Conservation (phyloP, 1,140 invertebrate genomes). For the Bombus difficillimus region DNA sequence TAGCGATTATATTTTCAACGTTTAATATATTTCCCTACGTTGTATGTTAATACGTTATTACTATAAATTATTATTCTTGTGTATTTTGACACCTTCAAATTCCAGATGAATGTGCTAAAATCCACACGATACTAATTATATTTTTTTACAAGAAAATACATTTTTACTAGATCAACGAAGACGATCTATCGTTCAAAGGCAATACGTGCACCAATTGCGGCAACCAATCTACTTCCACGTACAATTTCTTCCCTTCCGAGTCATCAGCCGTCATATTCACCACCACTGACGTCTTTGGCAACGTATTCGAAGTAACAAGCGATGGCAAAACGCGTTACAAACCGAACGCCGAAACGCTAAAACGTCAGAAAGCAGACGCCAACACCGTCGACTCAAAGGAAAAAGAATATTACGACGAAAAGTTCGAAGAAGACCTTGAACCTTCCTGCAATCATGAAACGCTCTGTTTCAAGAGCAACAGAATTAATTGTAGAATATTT, state of each 20-base stretch:
- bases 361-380: not conserved
- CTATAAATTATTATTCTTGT: too few relatives aligned
- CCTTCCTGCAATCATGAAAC: conserved; percentile 34
- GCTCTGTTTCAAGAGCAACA: conserved; percentile 9
- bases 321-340: conserved; percentile 63
- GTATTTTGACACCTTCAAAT: too few relatives aligned
- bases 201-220: conserved; percentile 45
- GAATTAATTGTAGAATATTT: conserved; percentile 69
- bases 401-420: not conserved
- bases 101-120: too few relatives aligned
- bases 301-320: conserved; percentile 59
- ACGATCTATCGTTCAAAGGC: conserved; percentile 45
- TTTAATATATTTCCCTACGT: too few relatives aligned
- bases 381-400: not conserved
- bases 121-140: too few relatives aligned
- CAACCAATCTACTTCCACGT: conserved; percentile 62
- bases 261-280: conserved; percentile 49
- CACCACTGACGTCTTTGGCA: conserved; percentile 64
- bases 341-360: not conserved
- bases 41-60: too few relatives aligned
- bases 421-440: not conserved
- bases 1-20: too few relatives aligned
- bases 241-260: conserved; percentile 43
- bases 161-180: conserved; percentile 40
- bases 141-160: not conserved